These are phyloP conservation scores for Columba guinea DNA, from an alignment of 2,797 vertebrate species.

Conservation along the genomic window DNA sequence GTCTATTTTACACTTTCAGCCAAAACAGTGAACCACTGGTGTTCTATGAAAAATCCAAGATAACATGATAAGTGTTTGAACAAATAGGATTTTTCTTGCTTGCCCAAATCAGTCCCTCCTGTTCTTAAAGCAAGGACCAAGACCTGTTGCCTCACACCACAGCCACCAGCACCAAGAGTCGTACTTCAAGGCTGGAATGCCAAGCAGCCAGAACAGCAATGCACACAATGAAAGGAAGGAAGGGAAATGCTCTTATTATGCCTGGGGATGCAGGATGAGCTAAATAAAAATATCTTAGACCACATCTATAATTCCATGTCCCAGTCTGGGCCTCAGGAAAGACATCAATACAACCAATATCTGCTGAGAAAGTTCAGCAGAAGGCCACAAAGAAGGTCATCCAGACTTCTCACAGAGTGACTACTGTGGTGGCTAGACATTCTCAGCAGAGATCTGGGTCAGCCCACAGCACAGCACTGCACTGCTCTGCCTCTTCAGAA, in stretches of 20 bases:
- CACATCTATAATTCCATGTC: not conserved
- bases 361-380: not conserved
- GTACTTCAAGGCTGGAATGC: not conserved
- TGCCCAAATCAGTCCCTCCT: not conserved
- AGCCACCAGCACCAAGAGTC: not conserved
- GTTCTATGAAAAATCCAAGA: not conserved
- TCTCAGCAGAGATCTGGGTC: not conserved
- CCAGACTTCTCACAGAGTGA: fast-evolving
- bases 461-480: not conserved
- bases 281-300: not conserved
- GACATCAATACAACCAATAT: not conserved
- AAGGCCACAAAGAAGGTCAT: not conserved
- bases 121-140: not conserved
- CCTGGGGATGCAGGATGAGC: not conserved
- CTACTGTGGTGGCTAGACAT: not conserved
- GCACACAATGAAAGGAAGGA: fast-evolving
- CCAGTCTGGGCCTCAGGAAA: not conserved
- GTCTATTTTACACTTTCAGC: not conserved
- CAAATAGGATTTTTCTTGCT: not conserved
- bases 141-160: not conserved
- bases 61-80: not conserved
- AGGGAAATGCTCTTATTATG: not conserved
- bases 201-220: not conserved
- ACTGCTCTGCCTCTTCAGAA: not conserved
- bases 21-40: not conserved